Evolutionary conservation across 2,113 vertebrate genomes (phyloP).

Genomic region (Tursiops truncatus): DNA sequence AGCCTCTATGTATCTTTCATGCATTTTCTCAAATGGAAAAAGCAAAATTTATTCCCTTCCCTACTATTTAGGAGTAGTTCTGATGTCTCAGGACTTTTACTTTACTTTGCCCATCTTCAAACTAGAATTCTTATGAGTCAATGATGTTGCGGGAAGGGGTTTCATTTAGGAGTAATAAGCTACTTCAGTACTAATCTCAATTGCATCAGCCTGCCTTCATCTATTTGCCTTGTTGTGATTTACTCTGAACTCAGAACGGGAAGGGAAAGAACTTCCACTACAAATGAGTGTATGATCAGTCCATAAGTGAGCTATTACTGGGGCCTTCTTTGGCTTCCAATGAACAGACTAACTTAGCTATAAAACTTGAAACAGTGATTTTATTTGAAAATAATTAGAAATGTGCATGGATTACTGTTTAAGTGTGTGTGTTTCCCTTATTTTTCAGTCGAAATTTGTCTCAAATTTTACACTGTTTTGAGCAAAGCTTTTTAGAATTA

Average conservation of each 20-base stretch:
- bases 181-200: neutral
- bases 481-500: neutral
- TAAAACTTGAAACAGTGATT: neutral
- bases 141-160: neutral
- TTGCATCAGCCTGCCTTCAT: neutral
- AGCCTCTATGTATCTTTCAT: neutral
- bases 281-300: neutral
- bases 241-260: neutral
- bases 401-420: neutral
- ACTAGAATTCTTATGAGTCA: neutral
- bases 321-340: neutral
- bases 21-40: neutral
- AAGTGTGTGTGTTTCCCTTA: neutral
- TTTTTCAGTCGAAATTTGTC: neutral
- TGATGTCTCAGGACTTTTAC: neutral
- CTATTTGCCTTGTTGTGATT: neutral
- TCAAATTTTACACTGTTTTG: neutral
- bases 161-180: neutral
- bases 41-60: neutral
- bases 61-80: neutral
- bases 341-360: neutral
- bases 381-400: constrained; percentile 12
- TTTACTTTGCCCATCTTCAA: neutral
- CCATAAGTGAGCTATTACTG: neutral
- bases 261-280: neutral